Base-by-base conservation (phyloP, 2,797 vertebrate species). In the Hybognathus amarus region DNA sequence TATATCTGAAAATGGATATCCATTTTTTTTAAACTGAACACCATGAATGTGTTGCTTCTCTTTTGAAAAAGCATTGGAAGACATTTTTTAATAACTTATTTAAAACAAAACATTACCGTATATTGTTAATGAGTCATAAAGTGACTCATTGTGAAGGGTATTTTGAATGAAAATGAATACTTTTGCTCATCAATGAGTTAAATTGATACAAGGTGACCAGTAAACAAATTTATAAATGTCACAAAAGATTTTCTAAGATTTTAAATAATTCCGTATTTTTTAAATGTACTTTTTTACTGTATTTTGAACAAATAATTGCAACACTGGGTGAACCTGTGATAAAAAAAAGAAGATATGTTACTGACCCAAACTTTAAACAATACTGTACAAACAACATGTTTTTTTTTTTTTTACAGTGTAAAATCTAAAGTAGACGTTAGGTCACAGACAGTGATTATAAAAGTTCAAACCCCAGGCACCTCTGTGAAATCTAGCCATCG, bases 401-500 rank as follows among this genome's bases (percentile, higher is more conserved):
- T 22, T 45, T 33, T 33, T n/a, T n/a, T 33, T 36, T 24, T 27
- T 66, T 20, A 15, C 38, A 61, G 2, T 78, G 8, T 66, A 67
- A 27, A 27, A 20, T 50, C 18, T 50, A 40, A 75, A 76, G 36
- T 76, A 38, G 9, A 59, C 22, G 3, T 40, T n/a, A 76, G 33
- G 52, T 76, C 52, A 76, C 20, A 7, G 50, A 22, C 50, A 38
- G 47, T 22, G 5, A 54, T 38, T 59, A 38, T 59, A 59, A 76
- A 24, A 56, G 22, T 24, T 24, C 50, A 56, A 17, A 40, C 33
- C 59, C 22, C 10, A 17, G 40, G 50, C 17, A 79, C 27, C 45
- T 38, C 61, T 47, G 20, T 78, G 63, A 67, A 79, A 79, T 67
- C 77, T 17, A 50, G 63, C 33, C 76, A 33, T 71, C 2, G 12